These are phyloP conservation scores for Agelastica alni DNA, from an alignment of 2,888 invertebrate species.

Conservation along the genomic window DNA sequence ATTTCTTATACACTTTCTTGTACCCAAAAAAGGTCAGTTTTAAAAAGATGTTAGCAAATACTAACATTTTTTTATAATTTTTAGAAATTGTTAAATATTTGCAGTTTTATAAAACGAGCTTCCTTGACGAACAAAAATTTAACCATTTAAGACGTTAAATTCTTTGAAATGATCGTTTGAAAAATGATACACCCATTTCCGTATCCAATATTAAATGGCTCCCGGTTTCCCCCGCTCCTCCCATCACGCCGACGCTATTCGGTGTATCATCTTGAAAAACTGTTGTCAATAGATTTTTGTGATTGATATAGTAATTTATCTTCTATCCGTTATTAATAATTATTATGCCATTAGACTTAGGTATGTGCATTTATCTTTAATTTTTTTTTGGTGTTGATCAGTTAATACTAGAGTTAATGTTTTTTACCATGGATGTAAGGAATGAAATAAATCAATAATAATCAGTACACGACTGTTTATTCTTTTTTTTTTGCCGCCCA, in stretches of 20 bases:
- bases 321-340: slow-evolving; percentile 5
- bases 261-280: slow-evolving; percentile 15
- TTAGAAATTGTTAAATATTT: too few species aligned
- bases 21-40: too few species aligned
- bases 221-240: background rate
- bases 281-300: slow-evolving; percentile 17
- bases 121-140: background rate
- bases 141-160: slow-evolving; percentile 7
- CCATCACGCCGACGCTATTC: background rate
- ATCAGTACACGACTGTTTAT: background rate
- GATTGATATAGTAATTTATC: slow-evolving; percentile 9
- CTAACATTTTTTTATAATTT: too few species aligned
- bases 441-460: slow-evolving; percentile 22
- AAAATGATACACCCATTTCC: slow-evolving; percentile 14
- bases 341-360: slow-evolving; percentile 30
- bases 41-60: too few species aligned
- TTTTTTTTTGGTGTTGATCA: slow-evolving; percentile 34
- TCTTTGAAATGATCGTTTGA: background rate
- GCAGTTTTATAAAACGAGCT: background rate
- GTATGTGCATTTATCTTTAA: slow-evolving; percentile 53
- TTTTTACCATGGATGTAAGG: slow-evolving; percentile 26
- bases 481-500: background rate
- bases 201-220: background rate
- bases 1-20: too few species aligned
- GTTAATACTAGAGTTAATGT: slow-evolving; percentile 31